Base-by-base conservation (phyloP, 37 sponge, comb jelly and placozoan genomes). In the Cliona cf. orientalis region DNA sequence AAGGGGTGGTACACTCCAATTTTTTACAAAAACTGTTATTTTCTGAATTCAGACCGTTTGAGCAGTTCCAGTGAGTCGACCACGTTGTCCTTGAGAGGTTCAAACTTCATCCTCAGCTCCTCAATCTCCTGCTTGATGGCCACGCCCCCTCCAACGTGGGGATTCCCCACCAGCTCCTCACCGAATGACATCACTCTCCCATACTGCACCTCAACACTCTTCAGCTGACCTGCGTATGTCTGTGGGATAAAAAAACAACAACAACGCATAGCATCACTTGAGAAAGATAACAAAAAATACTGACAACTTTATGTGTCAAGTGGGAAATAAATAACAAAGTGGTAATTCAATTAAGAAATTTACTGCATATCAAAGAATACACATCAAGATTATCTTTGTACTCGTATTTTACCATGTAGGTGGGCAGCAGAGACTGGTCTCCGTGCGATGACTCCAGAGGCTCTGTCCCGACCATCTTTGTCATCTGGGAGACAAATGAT, bases 381-480 rank as follows among this genome's bases (percentile, higher is more conserved):
- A 35, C 69, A 35, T 11, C 29, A 38, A 37, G 25, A 69, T n/a
- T n/a, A 37, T n/a, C n/a, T n/a, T n/a, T n/a, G n/a, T 3, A 21
- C 11, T 55, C 42, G 28, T 59, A 9, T 44, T 32, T 41, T 80
- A 86, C 87, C 46, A 49, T 74, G 59, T 80, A 87, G 0, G 53
- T 80, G 6, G 87, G 69, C 0, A 87, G 81, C 14, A 80, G 68
- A 7, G 80, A 66, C 23, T 4, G 2, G 69, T 87, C 69, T 7
- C 87, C 87, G 41, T 74, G 6, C 21, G 81, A 80, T 4, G 67
- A 29, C 32, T 73, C 81, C 69, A 57, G 14, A 3, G 74, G 75
- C 38, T 87, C 87, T 0, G 53, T 34, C 3, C 87, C 87, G 3
- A 73, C 75, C 39, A 80, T 80, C 69, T 87, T 73, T 21, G 31